phyloP scores from a whole-genome alignment of 2,113 vertebrate genomes.

The Reinhardtius hippoglossoides region DNA sequence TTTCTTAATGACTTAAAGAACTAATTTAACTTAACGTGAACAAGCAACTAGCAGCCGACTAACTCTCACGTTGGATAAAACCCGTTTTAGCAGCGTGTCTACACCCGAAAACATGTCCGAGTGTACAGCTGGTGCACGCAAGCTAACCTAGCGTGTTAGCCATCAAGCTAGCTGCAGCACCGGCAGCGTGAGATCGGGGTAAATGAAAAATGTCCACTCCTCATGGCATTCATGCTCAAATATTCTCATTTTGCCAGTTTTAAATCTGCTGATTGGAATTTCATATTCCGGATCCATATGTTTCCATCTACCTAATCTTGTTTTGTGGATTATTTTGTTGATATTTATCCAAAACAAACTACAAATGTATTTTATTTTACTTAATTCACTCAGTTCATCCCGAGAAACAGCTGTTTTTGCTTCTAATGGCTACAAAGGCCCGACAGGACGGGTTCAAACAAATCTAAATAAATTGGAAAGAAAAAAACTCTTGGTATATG shows the following conservation, averaged over 20 bases:
- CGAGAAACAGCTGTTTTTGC: too few relatives aligned
- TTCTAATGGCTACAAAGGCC: too few relatives aligned
- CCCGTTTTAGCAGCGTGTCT: accelerated
- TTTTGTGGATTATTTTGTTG: too few relatives aligned
- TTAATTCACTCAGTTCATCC: too few relatives aligned
- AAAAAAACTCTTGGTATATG: too few relatives aligned
- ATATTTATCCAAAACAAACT: too few relatives aligned
- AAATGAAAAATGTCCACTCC: background rate
- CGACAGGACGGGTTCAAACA: too few relatives aligned
- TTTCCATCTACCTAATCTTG: background rate
- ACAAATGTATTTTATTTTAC: too few relatives aligned
- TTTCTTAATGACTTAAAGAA: background rate
- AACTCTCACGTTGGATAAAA: background rate
- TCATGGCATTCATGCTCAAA: accelerated
- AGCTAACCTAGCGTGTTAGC: conserved; percentile 54
- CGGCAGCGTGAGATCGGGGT: background rate
- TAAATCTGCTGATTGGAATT: background rate
- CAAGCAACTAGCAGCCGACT: background rate
- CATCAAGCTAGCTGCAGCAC: conserved; percentile 17
- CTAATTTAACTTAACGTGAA: background rate
- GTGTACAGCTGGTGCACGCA: background rate
- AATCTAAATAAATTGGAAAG: too few relatives aligned
- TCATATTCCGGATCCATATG: accelerated
- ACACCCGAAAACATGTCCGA: background rate
- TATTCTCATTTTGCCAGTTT: accelerated